These are phyloP conservation scores for Trigoniulus corallinus DNA, from an alignment of 1,140 invertebrate genomes.

Conservation along the genomic window DNA sequence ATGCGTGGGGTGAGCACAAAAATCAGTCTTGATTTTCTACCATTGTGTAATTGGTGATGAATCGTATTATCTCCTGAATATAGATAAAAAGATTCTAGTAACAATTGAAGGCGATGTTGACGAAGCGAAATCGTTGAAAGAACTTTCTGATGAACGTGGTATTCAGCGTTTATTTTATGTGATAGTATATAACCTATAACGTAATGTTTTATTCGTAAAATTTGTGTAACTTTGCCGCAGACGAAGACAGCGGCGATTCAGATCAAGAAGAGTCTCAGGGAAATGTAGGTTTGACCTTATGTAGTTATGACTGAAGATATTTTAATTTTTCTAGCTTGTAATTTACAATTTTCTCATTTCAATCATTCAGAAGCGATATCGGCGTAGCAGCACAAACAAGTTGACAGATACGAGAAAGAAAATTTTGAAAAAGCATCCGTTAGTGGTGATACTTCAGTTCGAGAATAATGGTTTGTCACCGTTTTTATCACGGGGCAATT, in stretches of 20 bases:
- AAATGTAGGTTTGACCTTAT: conserved; percentile 30
- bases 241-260: conserved; percentile 31
- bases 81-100: conserved; percentile 34
- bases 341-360: not conserved
- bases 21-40: not conserved
- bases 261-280: conserved; percentile 44
- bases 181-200: conserved; percentile 2
- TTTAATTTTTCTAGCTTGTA: not conserved
- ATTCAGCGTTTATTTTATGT: conserved; percentile 7
- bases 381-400: conserved; percentile 30
- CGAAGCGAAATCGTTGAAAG: conserved; percentile 38
- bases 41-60: not conserved
- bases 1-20: conserved; percentile 50
- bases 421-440: conserved; percentile 49
- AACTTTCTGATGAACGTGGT: conserved; percentile 18
- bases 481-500: conserved; percentile 22
- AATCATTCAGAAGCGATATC: conserved; percentile 13
- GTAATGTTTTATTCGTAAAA: conserved; percentile 8
- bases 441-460: too few relatives aligned
- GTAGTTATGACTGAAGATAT: not conserved
- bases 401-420: conserved; percentile 45
- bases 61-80: conserved; percentile 8
- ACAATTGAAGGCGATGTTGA: conserved; percentile 60
- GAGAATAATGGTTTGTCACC: too few relatives aligned
- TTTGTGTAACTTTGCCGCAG: conserved; percentile 31